Percentiles rank a stretch among this genome's conserved stretches.
These are phyloP conservation scores for Brassicogethes aeneus DNA, from an alignment of 2,888 invertebrate genomes.

Conservation along the genomic window DNA sequence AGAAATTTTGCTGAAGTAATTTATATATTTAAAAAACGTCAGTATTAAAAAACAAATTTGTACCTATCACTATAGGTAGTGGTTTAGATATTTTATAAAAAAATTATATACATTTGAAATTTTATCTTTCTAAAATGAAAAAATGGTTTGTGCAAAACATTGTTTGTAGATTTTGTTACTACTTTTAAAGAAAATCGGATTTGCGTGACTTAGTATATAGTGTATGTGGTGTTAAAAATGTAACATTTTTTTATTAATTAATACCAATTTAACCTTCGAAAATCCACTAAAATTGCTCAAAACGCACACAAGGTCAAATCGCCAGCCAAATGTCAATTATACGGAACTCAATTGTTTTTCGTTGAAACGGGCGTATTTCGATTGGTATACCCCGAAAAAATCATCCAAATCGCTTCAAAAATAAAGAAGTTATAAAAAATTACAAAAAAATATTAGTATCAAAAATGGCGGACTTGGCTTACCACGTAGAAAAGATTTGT, in stretches of 20 bases:
- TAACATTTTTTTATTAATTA: slow-evolving; percentile 17
- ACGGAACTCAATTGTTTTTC: no score
- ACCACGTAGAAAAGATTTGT: no score
- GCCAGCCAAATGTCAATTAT: no score
- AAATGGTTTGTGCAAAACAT: slow-evolving; percentile 32
- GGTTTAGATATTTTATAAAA: slow-evolving; percentile 42
- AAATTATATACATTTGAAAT: slow-evolving; percentile 36
- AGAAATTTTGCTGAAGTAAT: slow-evolving; percentile 26
- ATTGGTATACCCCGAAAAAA: no score
- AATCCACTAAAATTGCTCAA: no score
- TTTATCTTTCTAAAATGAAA: slow-evolving; percentile 37
- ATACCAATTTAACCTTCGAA: slow-evolving; percentile 18
- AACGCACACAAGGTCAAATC: no score
- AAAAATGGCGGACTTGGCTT: no score
- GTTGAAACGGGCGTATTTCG: no score
- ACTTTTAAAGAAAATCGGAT: slow-evolving; percentile 28
- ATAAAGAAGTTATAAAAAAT: no score
- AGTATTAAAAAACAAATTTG: slow-evolving; percentile 44
- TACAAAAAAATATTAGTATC: no score
- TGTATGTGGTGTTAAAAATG: slow-evolving; percentile 32
- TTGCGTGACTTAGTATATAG: slow-evolving; percentile 37
- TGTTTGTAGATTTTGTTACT: slow-evolving; percentile 38
- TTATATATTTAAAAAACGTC: slow-evolving; percentile 35
- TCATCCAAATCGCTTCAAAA: no score
- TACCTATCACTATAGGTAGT: slow-evolving; percentile 39